Evolutionary conservation across 2,888 invertebrate genomes (phyloP).

Genomic region (Zygogramma bicolorata): DNA sequence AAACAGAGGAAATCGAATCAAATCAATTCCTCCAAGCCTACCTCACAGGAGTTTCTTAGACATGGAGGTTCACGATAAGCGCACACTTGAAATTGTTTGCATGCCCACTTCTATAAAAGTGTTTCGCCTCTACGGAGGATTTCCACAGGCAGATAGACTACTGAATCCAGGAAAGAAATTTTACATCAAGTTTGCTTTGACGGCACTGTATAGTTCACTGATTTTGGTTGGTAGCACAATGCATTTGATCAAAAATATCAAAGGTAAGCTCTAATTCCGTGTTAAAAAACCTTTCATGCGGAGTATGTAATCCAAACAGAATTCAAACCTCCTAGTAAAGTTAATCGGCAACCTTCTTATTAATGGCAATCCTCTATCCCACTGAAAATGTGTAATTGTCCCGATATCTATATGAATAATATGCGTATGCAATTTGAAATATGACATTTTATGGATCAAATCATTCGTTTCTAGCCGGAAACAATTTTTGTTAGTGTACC

Average conservation of each 20-base stretch:
- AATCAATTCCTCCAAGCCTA: neutral
- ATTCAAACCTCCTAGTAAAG: no score
- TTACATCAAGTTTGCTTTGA: slow-evolving; percentile 24
- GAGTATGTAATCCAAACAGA: neutral
- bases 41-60: no score
- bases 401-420: no score
- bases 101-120: slow-evolving; percentile 31
- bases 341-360: no score
- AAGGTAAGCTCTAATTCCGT: slow-evolving; percentile 18
- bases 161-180: slow-evolving; percentile 31
- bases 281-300: neutral
- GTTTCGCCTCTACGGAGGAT: slow-evolving; percentile 26
- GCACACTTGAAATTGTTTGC: slow-evolving; percentile 30
- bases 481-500: no score
- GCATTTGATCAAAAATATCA: slow-evolving; percentile 31
- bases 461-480: no score
- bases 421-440: no score
- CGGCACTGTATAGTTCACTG: slow-evolving; percentile 15
- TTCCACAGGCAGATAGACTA: slow-evolving; percentile 24
- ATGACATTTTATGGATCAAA: no score
- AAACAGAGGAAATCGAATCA: neutral
- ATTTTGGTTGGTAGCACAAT: slow-evolving; percentile 26
- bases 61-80: no score
- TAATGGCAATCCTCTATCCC: no score
- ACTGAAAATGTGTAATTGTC: no score